Conservation (phyloP, 2,797 vertebrate species). For the Orestias chungarensis region DNA sequence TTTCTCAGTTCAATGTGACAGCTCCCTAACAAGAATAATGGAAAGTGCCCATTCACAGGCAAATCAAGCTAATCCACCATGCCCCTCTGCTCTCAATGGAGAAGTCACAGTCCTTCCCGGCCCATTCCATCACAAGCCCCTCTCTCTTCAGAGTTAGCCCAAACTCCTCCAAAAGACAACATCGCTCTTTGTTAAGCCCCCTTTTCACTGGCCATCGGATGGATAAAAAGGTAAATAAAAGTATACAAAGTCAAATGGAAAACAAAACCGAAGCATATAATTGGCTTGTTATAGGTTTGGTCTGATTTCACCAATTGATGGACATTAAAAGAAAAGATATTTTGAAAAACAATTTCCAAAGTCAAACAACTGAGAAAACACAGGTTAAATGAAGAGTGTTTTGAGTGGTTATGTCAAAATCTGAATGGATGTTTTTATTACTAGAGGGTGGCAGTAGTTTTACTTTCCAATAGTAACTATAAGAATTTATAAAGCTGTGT, state of each 20-base stretch:
- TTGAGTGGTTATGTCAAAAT: not conserved
- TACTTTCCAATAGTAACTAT: constrained; percentile 8
- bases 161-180: constrained; percentile 88
- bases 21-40: constrained; percentile 99
- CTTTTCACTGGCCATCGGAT: constrained; percentile 70
- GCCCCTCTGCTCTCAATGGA: constrained; percentile 94
- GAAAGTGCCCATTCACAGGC: constrained; percentile 98
- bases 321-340: constrained; percentile 16
- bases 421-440: not conserved
- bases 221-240: constrained; percentile 78
- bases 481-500: not conserved
- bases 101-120: constrained; percentile 92
- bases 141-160: constrained; percentile 87
- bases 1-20: constrained; percentile 99
- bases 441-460: constrained; percentile 20
- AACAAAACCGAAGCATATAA: constrained; percentile 71
- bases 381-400: constrained; percentile 8
- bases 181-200: constrained; percentile 90
- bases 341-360: constrained; percentile 25
- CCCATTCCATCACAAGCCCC: constrained; percentile 93
- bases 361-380: not conserved
- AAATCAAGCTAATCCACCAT: constrained; percentile 99
- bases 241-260: constrained; percentile 70
- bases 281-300: constrained; percentile 75
- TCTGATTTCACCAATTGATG: constrained; percentile 59